Evolutionary conservation across 2,888 invertebrate genomes (phyloP).

Genomic region (Hydraecia micacea): DNA sequence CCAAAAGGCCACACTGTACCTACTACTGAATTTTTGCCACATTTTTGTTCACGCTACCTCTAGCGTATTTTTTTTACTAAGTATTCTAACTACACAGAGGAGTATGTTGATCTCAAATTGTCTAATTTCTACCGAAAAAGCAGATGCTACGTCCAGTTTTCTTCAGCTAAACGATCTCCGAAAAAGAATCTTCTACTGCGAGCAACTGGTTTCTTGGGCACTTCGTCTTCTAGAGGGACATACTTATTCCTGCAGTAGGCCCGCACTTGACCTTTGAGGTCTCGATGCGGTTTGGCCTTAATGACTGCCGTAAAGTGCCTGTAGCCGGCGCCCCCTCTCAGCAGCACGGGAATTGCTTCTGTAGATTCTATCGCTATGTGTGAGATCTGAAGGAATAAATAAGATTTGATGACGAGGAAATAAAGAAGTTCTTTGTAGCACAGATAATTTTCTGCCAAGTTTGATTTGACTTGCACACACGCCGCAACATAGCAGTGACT

Average conservation of each 20-base stretch:
- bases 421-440: background rate
- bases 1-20: background rate
- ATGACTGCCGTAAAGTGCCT: constrained; percentile 75
- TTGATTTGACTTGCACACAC: background rate
- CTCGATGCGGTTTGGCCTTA: constrained; percentile 70
- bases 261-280: constrained; percentile 74
- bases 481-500: too few species aligned
- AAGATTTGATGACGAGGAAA: background rate
- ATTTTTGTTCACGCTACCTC: constrained; percentile 18
- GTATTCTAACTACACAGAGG: background rate
- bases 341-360: constrained; percentile 77
- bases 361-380: constrained; percentile 78
- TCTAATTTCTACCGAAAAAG: background rate
- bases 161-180: constrained; percentile 22
- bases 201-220: background rate
- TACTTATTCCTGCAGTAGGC: constrained; percentile 72
- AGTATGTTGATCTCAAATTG: constrained; percentile 25
- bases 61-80: background rate
- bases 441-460: background rate
- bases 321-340: constrained; percentile 82
- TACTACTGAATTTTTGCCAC: constrained; percentile 11
- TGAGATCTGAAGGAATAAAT: constrained; percentile 72
- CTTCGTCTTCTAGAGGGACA: background rate
- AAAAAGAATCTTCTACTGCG: constrained; percentile 45
- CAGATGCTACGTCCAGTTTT: constrained; percentile 12